Evolutionary conservation across 2,888 invertebrate genomes (phyloP).

Genomic region (Coelinius sp.): DNA sequence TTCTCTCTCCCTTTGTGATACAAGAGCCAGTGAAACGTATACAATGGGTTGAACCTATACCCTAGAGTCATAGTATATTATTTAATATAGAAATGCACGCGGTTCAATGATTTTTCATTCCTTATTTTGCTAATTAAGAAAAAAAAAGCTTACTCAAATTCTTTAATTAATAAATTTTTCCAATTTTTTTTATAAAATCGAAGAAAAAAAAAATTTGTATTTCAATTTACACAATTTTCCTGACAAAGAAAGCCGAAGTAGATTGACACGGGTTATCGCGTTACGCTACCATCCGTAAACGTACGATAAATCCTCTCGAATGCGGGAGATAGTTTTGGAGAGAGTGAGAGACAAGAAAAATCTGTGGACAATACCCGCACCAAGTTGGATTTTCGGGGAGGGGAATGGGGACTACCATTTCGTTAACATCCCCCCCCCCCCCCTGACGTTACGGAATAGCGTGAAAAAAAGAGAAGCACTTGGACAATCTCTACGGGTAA

Average conservation of each 20-base stretch:
- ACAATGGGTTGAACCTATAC: not conserved
- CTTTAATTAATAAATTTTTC: no score
- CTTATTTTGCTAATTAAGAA: not conserved
- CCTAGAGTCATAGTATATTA: not conserved
- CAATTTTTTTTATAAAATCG: not conserved
- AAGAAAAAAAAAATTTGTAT: not conserved
- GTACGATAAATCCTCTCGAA: constrained; percentile 23
- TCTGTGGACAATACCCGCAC: constrained; percentile 8
- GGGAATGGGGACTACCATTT: not conserved
- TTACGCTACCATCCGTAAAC: constrained; percentile 21
- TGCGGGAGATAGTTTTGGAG: constrained; percentile 8
- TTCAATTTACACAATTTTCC: not conserved
- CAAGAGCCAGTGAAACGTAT: not conserved
- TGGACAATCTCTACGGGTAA: not conserved
- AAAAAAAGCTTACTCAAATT: no score
- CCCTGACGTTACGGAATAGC: not conserved
- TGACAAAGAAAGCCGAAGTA: not conserved
- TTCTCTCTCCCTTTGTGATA: not conserved
- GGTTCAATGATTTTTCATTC: not conserved
- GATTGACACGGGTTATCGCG: constrained; percentile 32
- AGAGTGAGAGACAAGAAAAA: constrained; percentile 16
- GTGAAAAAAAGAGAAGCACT: constrained; percentile 2
- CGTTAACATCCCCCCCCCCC: not conserved
- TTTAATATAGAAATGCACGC: not conserved
- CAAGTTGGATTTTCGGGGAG: constrained; percentile 11